Conservation (phyloP, 2,797 vertebrate species). For the Aquila chrysaetos region DNA sequence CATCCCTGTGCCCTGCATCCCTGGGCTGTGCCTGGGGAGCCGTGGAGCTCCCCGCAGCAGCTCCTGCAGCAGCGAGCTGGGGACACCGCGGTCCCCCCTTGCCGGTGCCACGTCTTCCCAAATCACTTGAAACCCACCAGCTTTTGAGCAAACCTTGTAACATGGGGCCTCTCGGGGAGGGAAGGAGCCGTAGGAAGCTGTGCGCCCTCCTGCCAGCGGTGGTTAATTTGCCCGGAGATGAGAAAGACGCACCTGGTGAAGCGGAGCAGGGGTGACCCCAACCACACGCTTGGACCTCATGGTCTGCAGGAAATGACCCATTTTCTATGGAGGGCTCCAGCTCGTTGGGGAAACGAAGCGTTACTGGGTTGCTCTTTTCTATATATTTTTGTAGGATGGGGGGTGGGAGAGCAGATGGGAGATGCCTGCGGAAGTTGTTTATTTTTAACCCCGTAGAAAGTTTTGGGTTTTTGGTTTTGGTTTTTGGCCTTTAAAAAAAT, state of each 20-base stretch:
- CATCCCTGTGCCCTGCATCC: background rate
- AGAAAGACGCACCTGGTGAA: background rate
- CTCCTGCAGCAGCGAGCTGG: background rate
- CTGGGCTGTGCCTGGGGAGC: background rate
- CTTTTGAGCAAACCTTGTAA: background rate
- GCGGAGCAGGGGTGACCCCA: background rate
- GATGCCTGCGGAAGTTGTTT: slow-evolving; percentile 14
- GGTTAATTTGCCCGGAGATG: background rate
- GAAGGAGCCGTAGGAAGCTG: accelerated
- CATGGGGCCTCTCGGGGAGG: accelerated
- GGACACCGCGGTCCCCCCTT: accelerated
- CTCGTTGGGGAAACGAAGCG: background rate
- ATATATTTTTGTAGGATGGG: slow-evolving; percentile 59
- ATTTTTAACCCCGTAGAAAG: slow-evolving; percentile 29
- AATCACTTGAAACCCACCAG: background rate
- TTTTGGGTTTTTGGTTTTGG: background rate
- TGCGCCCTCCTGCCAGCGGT: accelerated
- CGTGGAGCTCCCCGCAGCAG: accelerated
- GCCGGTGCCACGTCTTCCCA: background rate
- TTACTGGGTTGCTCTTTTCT: slow-evolving; percentile 36
- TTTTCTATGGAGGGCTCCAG: background rate
- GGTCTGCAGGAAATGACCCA: background rate
- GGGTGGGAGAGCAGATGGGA: slow-evolving; percentile 6
- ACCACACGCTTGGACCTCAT: accelerated
- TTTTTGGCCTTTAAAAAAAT: slow-evolving; percentile 44